phyloP scores from a whole-genome alignment of 2,888 invertebrate genomes.

The Aelia acuminata region DNA sequence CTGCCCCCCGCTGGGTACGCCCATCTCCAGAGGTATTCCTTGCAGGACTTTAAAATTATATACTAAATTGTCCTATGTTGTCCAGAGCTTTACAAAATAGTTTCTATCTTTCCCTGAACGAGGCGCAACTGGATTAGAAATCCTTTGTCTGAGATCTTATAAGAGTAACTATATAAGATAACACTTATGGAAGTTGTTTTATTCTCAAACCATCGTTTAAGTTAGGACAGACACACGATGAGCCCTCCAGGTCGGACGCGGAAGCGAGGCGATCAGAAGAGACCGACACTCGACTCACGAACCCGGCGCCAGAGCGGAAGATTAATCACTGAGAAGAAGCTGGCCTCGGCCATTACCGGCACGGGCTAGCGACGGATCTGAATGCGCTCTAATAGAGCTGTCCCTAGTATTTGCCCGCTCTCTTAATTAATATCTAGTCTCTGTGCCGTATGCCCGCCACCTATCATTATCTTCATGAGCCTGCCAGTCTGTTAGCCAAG shows the following conservation, averaged over 20 bases:
- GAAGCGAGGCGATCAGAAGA: slow-evolving; percentile 5
- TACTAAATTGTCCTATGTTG: too few species aligned
- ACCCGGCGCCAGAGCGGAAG: slow-evolving; percentile 28
- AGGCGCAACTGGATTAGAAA: too few species aligned
- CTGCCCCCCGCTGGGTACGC: too few species aligned
- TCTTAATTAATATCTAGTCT: slow-evolving; percentile 8
- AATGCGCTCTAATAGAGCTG: slow-evolving; percentile 38
- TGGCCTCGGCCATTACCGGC: slow-evolving; percentile 47
- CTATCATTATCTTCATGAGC: slow-evolving; percentile 3
- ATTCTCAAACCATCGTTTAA: background rate
- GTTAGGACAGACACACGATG: background rate
- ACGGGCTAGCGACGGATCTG: slow-evolving; percentile 40
- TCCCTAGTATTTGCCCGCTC: slow-evolving; percentile 38
- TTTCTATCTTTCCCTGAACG: too few species aligned
- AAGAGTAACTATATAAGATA: background rate
- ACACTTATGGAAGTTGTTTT: background rate
- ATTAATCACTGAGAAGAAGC: slow-evolving; percentile 38
- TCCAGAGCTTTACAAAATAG: too few species aligned
- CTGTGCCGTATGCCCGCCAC: slow-evolving; percentile 37
- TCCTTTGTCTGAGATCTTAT: too few species aligned
- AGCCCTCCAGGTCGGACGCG: background rate
- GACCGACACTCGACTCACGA: slow-evolving; percentile 41
- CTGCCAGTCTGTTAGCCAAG: background rate
- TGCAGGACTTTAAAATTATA: too few species aligned
- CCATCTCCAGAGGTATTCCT: too few species aligned